A percentile compares a stretch with the other conserved stretches of the same genome.
phyloP scores from a whole-genome alignment of 2,113 vertebrate species.

The Trematomus loennbergii region DNA sequence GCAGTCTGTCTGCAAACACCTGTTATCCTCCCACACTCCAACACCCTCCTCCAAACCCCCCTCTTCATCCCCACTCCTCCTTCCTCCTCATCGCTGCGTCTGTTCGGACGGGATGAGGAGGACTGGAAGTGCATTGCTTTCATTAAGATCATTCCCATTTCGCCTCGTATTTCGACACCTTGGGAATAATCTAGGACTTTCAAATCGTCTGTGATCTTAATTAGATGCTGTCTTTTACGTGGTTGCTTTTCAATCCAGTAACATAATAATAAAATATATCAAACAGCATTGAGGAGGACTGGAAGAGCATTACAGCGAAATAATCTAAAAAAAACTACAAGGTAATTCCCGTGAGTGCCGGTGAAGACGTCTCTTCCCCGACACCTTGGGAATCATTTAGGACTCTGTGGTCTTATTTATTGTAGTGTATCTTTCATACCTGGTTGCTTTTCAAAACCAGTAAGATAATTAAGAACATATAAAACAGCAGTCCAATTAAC shows the following conservation, averaged over 20 bases:
- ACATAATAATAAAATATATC: too few relatives aligned
- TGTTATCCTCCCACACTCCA: constrained; percentile 83
- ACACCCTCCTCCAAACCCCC: constrained; percentile 77
- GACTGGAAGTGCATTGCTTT: constrained; percentile 21
- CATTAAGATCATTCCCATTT: constrained; percentile 13
- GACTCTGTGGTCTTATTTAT: constrained; percentile 27
- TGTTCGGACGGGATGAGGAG: constrained; percentile 60
- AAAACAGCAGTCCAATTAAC: constrained; percentile 23
- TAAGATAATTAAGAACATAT: background rate
- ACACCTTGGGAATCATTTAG: background rate
- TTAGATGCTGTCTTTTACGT: too few relatives aligned
- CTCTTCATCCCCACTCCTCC: constrained; percentile 67
- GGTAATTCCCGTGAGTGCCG: constrained; percentile 45
- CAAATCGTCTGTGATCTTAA: too few relatives aligned
- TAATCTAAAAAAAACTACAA: constrained; percentile 6
- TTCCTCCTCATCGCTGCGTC: constrained; percentile 54
- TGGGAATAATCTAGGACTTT: too few relatives aligned
- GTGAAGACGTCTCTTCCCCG: background rate
- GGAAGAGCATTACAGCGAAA: constrained; percentile 20
- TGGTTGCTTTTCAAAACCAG: constrained; percentile 42
- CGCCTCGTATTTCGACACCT: too few relatives aligned
- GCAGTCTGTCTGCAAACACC: constrained; percentile 86
- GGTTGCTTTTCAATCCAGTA: too few relatives aligned
- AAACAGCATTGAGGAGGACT: background rate
- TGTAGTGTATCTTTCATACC: constrained; percentile 28